Percentiles rank a stretch among this genome's conserved stretches.
These are phyloP conservation scores for Brachyalestes nurse DNA, from an alignment of 2,797 vertebrate genomes.

Conservation along the genomic window DNA sequence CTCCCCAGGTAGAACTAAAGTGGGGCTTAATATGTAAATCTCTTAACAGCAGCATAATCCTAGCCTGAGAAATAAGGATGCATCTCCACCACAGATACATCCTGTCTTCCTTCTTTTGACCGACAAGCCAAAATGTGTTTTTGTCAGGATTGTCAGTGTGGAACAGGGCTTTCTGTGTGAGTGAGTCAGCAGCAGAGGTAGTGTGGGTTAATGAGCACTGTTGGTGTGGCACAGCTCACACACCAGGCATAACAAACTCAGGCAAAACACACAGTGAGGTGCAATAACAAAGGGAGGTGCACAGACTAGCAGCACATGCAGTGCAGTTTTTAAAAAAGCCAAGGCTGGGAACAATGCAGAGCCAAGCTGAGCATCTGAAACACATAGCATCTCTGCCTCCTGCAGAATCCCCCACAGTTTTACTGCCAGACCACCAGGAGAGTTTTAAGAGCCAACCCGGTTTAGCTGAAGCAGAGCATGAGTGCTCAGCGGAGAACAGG, in stretches of 20 bases:
- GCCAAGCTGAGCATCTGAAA: conserved; percentile 31
- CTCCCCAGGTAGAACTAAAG: background rate
- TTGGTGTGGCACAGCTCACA: conserved; percentile 8
- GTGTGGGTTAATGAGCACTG: conserved; percentile 28
- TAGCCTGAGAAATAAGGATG: background rate
- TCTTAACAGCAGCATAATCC: background rate
- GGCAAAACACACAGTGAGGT: background rate
- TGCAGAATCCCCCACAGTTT: conserved; percentile 20
- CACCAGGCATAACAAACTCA: background rate
- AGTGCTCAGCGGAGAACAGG: background rate
- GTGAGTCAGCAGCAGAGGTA: conserved; percentile 12
- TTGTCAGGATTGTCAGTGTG: background rate
- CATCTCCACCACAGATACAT: background rate
- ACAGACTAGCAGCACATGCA: conserved; percentile 40
- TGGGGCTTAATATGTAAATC: background rate
- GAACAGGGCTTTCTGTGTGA: background rate
- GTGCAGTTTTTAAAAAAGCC: conserved; percentile 27
- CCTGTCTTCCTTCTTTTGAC: background rate
- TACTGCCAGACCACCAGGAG: background rate
- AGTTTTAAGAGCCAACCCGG: background rate
- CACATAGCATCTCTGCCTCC: conserved; percentile 13
- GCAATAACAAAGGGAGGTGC: conserved; percentile 14
- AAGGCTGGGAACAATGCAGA: conserved; percentile 15
- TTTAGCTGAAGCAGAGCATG: background rate
- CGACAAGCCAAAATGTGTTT: conserved; percentile 6